These are phyloP conservation scores for Thamnaconus septentrionalis DNA, from an alignment of 2,113 vertebrate species.

Conservation along the genomic window DNA sequence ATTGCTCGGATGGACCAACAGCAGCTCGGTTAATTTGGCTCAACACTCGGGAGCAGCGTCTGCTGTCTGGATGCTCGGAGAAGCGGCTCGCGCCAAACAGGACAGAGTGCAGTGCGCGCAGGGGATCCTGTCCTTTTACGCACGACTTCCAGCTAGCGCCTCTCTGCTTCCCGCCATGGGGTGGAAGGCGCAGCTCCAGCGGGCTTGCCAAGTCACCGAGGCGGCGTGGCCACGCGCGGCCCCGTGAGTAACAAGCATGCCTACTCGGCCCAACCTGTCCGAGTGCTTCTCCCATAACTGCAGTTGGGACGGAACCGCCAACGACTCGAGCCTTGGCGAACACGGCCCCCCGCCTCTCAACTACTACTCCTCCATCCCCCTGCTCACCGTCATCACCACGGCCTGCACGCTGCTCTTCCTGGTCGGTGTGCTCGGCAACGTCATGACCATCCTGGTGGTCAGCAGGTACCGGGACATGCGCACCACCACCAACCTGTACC, in stretches of 20 bases:
- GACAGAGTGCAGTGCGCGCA: not conserved
- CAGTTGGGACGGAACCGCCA: constrained; percentile 69
- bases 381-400: constrained; percentile 85
- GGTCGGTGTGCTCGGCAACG: constrained; percentile 87
- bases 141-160: constrained; percentile 8
- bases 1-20: too few relatives aligned
- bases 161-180: constrained; percentile 2
- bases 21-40: too few relatives aligned
- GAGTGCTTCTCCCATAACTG: constrained; percentile 74
- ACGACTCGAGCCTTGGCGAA: constrained; percentile 35
- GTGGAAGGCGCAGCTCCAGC: constrained; percentile 7
- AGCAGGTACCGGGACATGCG: constrained; percentile 90
- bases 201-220: constrained; percentile 41
- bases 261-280: constrained; percentile 80
- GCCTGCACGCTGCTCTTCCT: constrained; percentile 87
- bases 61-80: not conserved
- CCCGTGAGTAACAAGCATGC: constrained; percentile 46
- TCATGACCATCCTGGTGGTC: constrained; percentile 93
- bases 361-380: constrained; percentile 83
- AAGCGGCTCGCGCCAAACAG: not conserved
- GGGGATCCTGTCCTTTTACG: constrained; percentile 34
- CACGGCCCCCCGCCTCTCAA: constrained; percentile 58
- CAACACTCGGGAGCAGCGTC: not conserved
- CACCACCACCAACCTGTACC: constrained; percentile 95
- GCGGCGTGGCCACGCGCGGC: constrained; percentile 36